A percentile compares a stretch with the other conserved stretches of the same genome.
These are phyloP conservation scores for Helicoverpa armigera DNA, from an alignment of 1,140 invertebrate species.

Conservation along the genomic window DNA sequence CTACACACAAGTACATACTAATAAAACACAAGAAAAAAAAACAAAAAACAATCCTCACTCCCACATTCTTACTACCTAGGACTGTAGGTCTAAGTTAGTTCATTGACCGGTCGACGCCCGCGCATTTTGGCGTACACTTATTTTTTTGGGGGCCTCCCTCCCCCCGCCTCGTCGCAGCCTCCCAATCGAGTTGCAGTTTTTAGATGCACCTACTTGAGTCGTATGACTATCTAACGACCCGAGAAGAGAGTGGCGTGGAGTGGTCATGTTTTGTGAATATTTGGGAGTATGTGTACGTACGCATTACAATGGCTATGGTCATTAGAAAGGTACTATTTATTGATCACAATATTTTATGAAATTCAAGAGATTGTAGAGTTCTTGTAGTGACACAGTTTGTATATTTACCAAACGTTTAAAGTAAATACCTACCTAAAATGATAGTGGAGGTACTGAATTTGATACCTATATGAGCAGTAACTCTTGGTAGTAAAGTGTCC, in stretches of 20 bases:
- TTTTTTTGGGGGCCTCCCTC: conserved; percentile 60
- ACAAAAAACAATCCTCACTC: conserved; percentile 38
- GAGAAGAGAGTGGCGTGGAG: conserved; percentile 66
- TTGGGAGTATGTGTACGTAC: neutral
- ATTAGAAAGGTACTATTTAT: no score
- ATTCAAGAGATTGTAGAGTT: no score
- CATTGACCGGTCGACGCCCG: conserved; percentile 81
- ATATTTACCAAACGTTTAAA: no score
- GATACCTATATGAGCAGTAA: no score
- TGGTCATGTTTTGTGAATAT: neutral
- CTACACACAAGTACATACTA: conserved; percentile 18
- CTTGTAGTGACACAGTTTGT: no score
- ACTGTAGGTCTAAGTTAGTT: conserved; percentile 68
- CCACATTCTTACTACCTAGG: conserved; percentile 59
- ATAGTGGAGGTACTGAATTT: no score
- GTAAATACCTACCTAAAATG: no score
- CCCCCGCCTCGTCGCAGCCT: conserved; percentile 59
- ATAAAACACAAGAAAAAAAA: conserved; percentile 25
- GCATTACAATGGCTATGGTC: no score
- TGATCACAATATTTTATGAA: no score
- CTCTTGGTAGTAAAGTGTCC: no score
- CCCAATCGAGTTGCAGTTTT: conserved; percentile 84
- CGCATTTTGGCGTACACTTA: conserved; percentile 67
- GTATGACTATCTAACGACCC: conserved; percentile 83
- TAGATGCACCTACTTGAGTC: conserved; percentile 83